phyloP scores from a whole-genome alignment of 2,888 invertebrate species.

The Psylliodes chrysocephalus region DNA sequence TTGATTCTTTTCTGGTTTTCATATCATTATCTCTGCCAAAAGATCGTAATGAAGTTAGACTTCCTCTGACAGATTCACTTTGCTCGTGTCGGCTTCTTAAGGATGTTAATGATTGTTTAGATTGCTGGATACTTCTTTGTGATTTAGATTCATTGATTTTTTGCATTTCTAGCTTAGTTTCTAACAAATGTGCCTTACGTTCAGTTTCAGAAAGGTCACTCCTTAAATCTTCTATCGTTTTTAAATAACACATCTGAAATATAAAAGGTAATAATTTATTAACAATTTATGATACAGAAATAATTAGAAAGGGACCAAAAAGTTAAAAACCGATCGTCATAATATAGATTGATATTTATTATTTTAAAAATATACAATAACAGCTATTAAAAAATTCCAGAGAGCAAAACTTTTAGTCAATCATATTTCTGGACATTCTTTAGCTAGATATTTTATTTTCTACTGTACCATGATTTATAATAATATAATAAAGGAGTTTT shows the following conservation, averaged over 20 bases:
- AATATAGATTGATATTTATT: no score
- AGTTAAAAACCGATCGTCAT: background rate
- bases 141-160: slow-evolving; percentile 32
- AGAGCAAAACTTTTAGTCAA: no score
- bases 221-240: slow-evolving; percentile 48
- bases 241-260: slow-evolving; percentile 46
- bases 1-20: background rate
- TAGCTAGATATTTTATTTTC: no score
- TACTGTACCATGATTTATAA: no score
- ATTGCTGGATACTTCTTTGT: slow-evolving; percentile 19
- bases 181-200: slow-evolving; percentile 49
- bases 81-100: slow-evolving; percentile 23
- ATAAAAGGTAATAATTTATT: no score
- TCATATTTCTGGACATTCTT: no score
- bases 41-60: slow-evolving; percentile 26
- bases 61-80: slow-evolving; percentile 22
- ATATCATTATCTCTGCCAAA: slow-evolving; percentile 13
- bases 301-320: background rate
- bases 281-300: no score
- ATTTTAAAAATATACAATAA: background rate
- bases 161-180: slow-evolving; percentile 47
- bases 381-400: no score
- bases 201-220: slow-evolving; percentile 51
- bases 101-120: slow-evolving; percentile 41
- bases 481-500: no score